Base-by-base conservation (phyloP, 2,888 invertebrate genomes). In the Synergus gifuensis region DNA sequence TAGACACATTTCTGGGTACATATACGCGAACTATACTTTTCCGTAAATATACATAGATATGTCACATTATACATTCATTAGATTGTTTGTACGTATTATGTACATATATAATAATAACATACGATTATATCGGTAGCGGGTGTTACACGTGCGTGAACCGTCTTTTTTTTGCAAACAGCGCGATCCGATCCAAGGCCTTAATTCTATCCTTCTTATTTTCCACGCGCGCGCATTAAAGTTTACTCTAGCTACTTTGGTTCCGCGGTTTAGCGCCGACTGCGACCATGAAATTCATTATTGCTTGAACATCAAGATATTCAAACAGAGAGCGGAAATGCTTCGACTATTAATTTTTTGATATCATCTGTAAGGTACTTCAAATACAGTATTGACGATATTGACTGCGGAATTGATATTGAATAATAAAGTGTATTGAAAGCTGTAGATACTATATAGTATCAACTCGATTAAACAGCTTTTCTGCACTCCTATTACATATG, bases 171-270 rank as follows among this genome's bases (percentile, higher is more conserved):
- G 73, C 73, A 73, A 73, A 73, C 28, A 73, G 49, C 54, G 49
- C 73, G 73, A 73, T 73, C 36, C 36, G 36, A 49, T 73, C 54
- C 73, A 73, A 73, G 73, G 73, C 73, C 73, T 73, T 54, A 54
- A 73, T 73, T 54, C 54, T 73, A 73, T 73, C 73, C 73, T 73
- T 73, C 73, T 73, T 54, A 73, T 73, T 73, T 73, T 73, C 54
- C 73, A 40, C n/a, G 73, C 73, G 54, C 49, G 73, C 54, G 54
- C 73, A 73, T 69, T 69, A 73, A 54, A 16, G n/a, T 73, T 40
- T 66, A 42, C 42, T 11, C 14, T 67, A 28, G 28, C 28, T 36
- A 73, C 54, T 73, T 73, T 73, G 12, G 36, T 73, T 73, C 73
- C 73, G 73, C 54, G 54, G n/a, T 49, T 73, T 73, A 73, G 49